phyloP scores from a whole-genome alignment of 1,140 invertebrate genomes.

The Drosophila novamexicana region DNA sequence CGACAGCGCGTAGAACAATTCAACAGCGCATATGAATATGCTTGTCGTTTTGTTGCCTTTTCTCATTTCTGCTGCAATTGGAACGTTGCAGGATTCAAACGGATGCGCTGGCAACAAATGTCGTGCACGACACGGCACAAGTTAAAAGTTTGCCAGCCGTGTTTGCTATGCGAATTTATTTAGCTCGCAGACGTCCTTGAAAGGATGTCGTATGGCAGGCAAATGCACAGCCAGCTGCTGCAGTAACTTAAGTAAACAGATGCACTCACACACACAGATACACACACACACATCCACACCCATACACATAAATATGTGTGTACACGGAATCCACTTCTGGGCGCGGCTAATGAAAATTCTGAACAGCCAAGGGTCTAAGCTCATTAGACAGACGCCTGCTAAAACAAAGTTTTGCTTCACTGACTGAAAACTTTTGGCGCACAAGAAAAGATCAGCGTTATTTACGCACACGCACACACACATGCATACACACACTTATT shows the following conservation, averaged over 20 bases:
- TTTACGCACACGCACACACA: slow-evolving; percentile 41
- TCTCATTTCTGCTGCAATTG: not conserved
- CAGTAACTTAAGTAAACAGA: not conserved
- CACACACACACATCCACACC: no score
- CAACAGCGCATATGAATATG: slow-evolving; percentile 55
- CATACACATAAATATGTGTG: not conserved
- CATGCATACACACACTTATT: slow-evolving; percentile 1
- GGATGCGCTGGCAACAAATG: slow-evolving; percentile 19
- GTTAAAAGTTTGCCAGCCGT: slow-evolving; percentile 75
- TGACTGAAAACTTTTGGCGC: slow-evolving; percentile 51
- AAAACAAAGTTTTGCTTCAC: slow-evolving; percentile 49
- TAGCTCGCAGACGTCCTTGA: slow-evolving; percentile 74
- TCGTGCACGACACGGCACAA: slow-evolving; percentile 58
- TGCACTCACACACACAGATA: no score
- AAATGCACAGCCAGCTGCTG: slow-evolving; percentile 30
- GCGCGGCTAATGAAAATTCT: slow-evolving; percentile 54
- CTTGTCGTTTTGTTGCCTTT: slow-evolving; percentile 34
- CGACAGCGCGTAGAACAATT: slow-evolving; percentile 25
- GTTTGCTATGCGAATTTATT: slow-evolving; percentile 75
- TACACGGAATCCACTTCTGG: slow-evolving; percentile 14
- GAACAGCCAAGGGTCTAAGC: slow-evolving; percentile 39
- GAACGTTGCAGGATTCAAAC: not conserved
- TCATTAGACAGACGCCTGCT: slow-evolving; percentile 42
- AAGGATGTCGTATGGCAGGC: slow-evolving; percentile 48
- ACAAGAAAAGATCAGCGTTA: slow-evolving; percentile 62